These are phyloP conservation scores for Teleiodes luculella DNA, from an alignment of 2,888 invertebrate genomes.

Conservation along the genomic window DNA sequence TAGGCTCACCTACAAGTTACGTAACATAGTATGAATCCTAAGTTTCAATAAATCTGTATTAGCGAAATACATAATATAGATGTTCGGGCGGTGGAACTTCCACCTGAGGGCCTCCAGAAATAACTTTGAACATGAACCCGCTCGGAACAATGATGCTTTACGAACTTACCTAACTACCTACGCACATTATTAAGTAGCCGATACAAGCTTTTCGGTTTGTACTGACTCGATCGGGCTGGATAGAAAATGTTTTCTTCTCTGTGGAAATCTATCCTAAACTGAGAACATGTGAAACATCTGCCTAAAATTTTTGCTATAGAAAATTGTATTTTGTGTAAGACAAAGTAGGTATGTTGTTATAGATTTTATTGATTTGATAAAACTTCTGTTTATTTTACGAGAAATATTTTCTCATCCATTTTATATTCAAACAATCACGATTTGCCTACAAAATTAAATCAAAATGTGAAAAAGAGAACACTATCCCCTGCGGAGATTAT, in stretches of 20 bases:
- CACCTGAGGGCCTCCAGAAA: slow-evolving; percentile 8
- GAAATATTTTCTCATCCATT: too few relatives aligned
- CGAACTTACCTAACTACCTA: slow-evolving; percentile 4
- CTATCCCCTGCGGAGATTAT: slow-evolving; percentile 16
- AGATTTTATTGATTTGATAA: too few relatives aligned
- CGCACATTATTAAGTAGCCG: slow-evolving; percentile 9
- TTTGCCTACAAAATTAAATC: not conserved
- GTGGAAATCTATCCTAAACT: not conserved
- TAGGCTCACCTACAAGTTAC: too few relatives aligned
- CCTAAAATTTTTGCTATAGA: too few relatives aligned
- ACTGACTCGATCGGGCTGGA: not conserved
- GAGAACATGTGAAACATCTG: too few relatives aligned
- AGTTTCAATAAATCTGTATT: slow-evolving; percentile 7
- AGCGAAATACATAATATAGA: not conserved
- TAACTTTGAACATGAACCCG: slow-evolving; percentile 7
- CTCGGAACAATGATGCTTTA: slow-evolving; percentile 12
- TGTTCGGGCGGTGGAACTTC: slow-evolving; percentile 6
- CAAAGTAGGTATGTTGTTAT: too few relatives aligned
- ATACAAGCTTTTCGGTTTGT: not conserved
- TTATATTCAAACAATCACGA: not conserved
- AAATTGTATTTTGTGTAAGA: too few relatives aligned
- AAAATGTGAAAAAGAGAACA: not conserved
- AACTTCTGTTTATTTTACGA: too few relatives aligned
- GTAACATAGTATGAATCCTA: too few relatives aligned
- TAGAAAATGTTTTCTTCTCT: not conserved